Percentiles rank a stretch among this genome's conserved stretches.
These are phyloP conservation scores for Chymomyza caudatula DNA, from an alignment of 2,888 invertebrate species.

Conservation along the genomic window DNA sequence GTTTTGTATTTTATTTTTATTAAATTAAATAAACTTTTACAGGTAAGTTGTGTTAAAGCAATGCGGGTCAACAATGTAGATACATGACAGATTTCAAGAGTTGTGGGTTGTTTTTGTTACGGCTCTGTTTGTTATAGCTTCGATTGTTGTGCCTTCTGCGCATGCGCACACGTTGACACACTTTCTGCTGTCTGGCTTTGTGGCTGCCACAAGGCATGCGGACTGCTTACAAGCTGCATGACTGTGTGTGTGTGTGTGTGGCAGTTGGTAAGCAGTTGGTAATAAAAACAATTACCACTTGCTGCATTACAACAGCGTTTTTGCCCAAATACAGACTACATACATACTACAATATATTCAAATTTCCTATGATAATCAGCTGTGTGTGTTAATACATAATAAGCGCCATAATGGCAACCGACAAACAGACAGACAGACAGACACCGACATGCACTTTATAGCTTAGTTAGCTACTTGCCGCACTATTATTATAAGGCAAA, in stretches of 20 bases:
- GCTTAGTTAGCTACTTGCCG: not conserved
- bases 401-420: not conserved
- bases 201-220: conserved; percentile 11
- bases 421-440: no score
- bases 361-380: not conserved
- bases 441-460: not conserved
- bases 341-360: not conserved
- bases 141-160: conserved; percentile 45
- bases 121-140: conserved; percentile 3
- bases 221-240: conserved; percentile 4
- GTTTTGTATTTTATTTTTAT: not conserved
- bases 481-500: not conserved
- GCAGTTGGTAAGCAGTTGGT: conserved; percentile 34
- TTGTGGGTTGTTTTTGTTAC: not conserved
- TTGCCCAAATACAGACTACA: not conserved
- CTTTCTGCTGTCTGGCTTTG: conserved; percentile 48
- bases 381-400: not conserved
- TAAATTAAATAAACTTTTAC: conserved; percentile 37
- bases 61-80: conserved; percentile 33
- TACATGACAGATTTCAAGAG: not conserved
- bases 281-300: conserved; percentile 69
- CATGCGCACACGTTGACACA: conserved; percentile 65
- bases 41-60: conserved; percentile 51
- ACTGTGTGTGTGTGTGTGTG: conserved; percentile 2
- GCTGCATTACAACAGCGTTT: conserved; percentile 5